These are phyloP conservation scores for Neomorphus geoffroyi DNA, from an alignment of 2,797 vertebrate species.

Conservation along the genomic window DNA sequence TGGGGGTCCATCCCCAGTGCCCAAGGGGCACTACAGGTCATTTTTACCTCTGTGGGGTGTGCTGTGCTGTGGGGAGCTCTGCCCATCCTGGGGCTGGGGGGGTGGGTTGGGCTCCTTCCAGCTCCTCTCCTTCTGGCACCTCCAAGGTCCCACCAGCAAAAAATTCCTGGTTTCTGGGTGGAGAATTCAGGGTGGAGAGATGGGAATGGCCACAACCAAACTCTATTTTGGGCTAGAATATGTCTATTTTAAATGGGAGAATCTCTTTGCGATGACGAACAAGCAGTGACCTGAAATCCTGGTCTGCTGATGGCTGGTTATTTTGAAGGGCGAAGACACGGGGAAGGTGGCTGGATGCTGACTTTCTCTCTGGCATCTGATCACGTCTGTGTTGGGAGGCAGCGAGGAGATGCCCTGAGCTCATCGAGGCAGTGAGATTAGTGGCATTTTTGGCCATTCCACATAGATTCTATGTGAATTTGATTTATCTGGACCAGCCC, in stretches of 20 bases:
- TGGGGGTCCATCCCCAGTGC: accelerated
- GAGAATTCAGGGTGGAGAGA: background rate
- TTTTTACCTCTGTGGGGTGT: background rate
- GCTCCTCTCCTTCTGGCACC: background rate
- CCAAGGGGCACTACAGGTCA: background rate
- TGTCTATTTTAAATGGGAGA: background rate
- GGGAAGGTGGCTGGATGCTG: background rate
- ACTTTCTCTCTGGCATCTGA: background rate
- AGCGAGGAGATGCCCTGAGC: background rate
- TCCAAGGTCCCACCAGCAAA: background rate
- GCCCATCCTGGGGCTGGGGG: background rate
- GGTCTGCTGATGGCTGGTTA: background rate
- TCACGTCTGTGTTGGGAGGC: accelerated
- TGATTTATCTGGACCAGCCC: background rate
- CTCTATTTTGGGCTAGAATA: background rate
- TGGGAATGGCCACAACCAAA: background rate
- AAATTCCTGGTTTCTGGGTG: background rate
- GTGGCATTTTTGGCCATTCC: background rate
- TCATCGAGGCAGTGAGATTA: background rate
- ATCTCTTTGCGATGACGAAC: background rate
- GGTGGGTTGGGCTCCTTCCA: background rate
- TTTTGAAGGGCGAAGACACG: background rate
- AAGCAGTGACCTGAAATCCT: background rate
- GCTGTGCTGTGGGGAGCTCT: background rate
- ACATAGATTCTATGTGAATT: accelerated